phyloP scores from a whole-genome alignment of 2,113 vertebrate species.

The Chaetura pelagica region DNA sequence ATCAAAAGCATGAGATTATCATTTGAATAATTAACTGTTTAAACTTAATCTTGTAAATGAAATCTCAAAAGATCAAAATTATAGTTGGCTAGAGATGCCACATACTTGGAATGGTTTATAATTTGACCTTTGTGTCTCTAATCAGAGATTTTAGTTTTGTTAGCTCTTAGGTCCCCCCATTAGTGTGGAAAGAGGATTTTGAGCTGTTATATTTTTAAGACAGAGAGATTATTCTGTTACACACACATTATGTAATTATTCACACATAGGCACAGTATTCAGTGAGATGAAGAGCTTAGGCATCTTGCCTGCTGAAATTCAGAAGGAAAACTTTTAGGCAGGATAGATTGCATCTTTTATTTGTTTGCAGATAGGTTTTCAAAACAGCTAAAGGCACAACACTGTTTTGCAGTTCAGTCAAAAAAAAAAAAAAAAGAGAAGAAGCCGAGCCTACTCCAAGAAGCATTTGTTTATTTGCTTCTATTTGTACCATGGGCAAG shows the following conservation, averaged over 20 bases:
- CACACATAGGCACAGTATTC: background rate
- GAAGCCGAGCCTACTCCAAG: background rate
- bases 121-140: background rate
- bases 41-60: background rate
- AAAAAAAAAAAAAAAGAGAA: background rate
- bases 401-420: background rate
- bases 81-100: background rate
- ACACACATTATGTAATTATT: background rate
- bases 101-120: background rate
- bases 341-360: background rate
- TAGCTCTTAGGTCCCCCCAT: background rate
- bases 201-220: background rate
- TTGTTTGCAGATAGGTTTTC: background rate
- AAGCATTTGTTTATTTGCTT: background rate
- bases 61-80: background rate
- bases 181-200: background rate
- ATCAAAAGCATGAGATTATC: background rate
- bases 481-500: background rate
- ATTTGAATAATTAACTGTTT: background rate
- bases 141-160: background rate
- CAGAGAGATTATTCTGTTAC: background rate
- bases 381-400: background rate
- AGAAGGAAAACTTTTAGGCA: background rate
- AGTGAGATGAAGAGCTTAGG: background rate
- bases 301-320: background rate